Evolutionary conservation across 2,113 vertebrate species (phyloP).

Genomic region (Datnioides undecimradiatus): DNA sequence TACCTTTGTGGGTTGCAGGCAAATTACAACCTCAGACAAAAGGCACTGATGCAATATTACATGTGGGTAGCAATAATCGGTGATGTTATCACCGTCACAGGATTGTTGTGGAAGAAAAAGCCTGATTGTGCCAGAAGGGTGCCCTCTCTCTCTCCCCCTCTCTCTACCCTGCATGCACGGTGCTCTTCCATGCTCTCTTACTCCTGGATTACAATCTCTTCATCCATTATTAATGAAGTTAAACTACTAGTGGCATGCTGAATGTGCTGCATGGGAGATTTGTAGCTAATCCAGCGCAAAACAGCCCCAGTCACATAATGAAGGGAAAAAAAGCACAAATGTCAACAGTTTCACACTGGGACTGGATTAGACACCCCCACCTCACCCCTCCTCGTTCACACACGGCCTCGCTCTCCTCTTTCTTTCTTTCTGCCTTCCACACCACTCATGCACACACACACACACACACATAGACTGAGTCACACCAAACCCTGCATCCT

Average conservation of each 20-base stretch:
- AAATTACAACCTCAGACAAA: conserved; percentile 64
- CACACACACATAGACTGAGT: not conserved
- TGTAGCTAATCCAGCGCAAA: conserved; percentile 99
- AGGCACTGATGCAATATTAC: conserved; percentile 59
- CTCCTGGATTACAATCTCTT: conserved; percentile 97
- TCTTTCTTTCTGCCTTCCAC: conserved; percentile 21
- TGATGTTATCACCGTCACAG: conserved; percentile 35
- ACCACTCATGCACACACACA: not conserved
- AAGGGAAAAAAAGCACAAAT: conserved; percentile 99
- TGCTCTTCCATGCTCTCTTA: conserved; percentile 85
- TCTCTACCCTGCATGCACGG: conserved; percentile 10
- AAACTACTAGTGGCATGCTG: conserved; percentile 99
- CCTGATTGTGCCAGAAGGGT: conserved; percentile 28
- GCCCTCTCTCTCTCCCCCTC: conserved; percentile 43
- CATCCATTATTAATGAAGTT: conserved; percentile 99
- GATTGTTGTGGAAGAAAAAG: conserved; percentile 30
- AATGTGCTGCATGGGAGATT: conserved; percentile 99
- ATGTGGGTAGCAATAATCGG: conserved; percentile 44
- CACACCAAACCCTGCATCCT: conserved; percentile 40
- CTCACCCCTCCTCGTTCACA: conserved; percentile 79
- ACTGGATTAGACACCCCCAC: conserved; percentile 96
- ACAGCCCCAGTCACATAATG: conserved; percentile 99
- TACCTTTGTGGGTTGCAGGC: conserved; percentile 41
- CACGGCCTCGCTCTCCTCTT: conserved; percentile 45
- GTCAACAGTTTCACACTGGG: conserved; percentile 99